Evolutionary conservation across 2,888 invertebrate species (phyloP).

Genomic region (Tetragonula carbonaria): DNA sequence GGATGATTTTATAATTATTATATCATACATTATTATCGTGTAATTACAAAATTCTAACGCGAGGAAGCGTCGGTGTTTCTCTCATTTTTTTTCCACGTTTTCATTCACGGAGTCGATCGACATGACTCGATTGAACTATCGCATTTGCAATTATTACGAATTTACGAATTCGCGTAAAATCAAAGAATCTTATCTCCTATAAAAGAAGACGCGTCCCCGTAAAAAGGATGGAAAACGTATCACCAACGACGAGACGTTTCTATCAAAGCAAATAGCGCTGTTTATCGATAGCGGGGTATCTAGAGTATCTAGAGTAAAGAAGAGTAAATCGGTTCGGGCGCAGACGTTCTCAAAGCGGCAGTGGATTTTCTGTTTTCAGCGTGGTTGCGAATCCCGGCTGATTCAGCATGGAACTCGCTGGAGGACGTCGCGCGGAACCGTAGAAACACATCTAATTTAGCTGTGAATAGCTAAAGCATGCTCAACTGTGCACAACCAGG

Average conservation of each 20-base stretch:
- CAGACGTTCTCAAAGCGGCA: background rate
- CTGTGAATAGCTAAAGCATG: constrained; percentile 21
- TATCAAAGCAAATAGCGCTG: background rate
- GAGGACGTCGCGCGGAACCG: background rate
- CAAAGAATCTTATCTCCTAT: no score
- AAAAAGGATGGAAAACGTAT: background rate
- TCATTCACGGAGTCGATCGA: no score
- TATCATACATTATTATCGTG: no score
- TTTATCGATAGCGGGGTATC: background rate
- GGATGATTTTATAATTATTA: no score
- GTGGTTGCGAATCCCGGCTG: background rate
- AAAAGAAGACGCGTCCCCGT: no score
- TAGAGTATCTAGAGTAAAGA: background rate
- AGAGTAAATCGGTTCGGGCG: background rate
- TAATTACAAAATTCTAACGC: no score
- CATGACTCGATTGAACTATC: no score
- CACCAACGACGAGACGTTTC: background rate
- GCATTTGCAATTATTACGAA: no score
- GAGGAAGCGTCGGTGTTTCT: no score
- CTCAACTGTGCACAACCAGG: background rate
- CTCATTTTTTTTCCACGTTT: no score
- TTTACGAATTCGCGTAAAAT: no score
- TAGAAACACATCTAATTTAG: constrained; percentile 45
- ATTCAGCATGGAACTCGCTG: background rate
- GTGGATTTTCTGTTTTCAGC: constrained; percentile 5